Conservation (phyloP, 2,888 invertebrate genomes). For the Drosophila longiperda region DNA sequence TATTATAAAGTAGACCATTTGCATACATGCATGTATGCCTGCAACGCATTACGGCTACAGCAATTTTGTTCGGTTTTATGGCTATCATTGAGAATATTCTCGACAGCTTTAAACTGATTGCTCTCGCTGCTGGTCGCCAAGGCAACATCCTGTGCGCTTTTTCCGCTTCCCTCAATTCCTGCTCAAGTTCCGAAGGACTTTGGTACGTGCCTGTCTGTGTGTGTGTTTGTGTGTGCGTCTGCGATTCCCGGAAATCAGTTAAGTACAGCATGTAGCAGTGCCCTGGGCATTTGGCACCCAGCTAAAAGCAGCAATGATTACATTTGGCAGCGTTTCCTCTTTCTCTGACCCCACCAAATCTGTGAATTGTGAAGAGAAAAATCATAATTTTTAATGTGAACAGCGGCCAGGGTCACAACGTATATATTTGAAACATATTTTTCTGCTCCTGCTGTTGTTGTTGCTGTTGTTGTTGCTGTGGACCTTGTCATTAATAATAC, state of each 20-base stretch:
- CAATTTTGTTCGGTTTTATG: slow-evolving; percentile 62
- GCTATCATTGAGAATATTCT: slow-evolving; percentile 64
- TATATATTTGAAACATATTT: slow-evolving; percentile 48
- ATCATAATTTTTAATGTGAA: slow-evolving; percentile 59
- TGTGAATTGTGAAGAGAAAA: slow-evolving; percentile 36
- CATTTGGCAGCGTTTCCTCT: slow-evolving; percentile 52
- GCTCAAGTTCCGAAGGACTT: slow-evolving; percentile 21
- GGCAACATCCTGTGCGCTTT: slow-evolving; percentile 46
- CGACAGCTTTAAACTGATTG: slow-evolving; percentile 76
- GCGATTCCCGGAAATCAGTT: slow-evolving; percentile 73
- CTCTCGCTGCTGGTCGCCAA: slow-evolving; percentile 59
- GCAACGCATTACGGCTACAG: slow-evolving; percentile 49
- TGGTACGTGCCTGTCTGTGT: slow-evolving; percentile 20
- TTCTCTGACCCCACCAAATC: slow-evolving; percentile 15
- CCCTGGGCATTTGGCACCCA: slow-evolving; percentile 61
- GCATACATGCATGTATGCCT: slow-evolving; percentile 38
- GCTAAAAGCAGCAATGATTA: slow-evolving; percentile 65
- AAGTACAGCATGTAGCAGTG: slow-evolving; percentile 62
- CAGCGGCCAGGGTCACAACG: slow-evolving; percentile 9
- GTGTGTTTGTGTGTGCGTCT: slow-evolving; percentile 20
- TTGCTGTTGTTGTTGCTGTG: slow-evolving; percentile 17
- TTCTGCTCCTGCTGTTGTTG: slow-evolving; percentile 1
- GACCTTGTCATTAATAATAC: slow-evolving; percentile 15
- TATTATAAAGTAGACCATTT: slow-evolving; percentile 55
- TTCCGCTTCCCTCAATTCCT: slow-evolving; percentile 19